Conservation (phyloP, 2,797 vertebrate species). For the Acipenser transmontanus region DNA sequence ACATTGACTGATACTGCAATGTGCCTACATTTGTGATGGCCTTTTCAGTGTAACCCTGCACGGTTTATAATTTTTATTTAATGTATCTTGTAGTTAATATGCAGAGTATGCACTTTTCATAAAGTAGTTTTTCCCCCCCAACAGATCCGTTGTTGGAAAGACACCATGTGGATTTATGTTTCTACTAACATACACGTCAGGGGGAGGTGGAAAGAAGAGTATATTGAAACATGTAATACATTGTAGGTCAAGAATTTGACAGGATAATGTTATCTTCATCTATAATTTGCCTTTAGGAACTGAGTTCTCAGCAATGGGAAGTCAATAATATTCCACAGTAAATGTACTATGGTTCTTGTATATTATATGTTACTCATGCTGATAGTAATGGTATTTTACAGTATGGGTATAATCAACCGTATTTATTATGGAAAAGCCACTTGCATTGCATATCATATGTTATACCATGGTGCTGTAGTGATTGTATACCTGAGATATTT, state of each 20-base stretch:
- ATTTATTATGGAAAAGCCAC: conserved; percentile 69
- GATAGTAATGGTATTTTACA: conserved; percentile 46
- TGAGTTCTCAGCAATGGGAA: conserved; percentile 47
- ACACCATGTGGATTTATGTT: conserved; percentile 38
- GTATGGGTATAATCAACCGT: conserved; percentile 49
- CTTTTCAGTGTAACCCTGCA: conserved; percentile 72
- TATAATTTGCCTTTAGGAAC: conserved; percentile 43
- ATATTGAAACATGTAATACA: conserved; percentile 38
- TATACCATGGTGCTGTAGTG: conserved; percentile 64
- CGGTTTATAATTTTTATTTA: conserved; percentile 77
- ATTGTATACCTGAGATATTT: conserved; percentile 50
- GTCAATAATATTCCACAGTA: conserved; percentile 17
- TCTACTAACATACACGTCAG: conserved; percentile 28
- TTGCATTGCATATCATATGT: conserved; percentile 46
- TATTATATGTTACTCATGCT: conserved; percentile 38
- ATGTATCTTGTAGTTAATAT: conserved; percentile 83
- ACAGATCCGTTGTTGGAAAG: conserved; percentile 38
- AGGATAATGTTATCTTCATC: conserved; percentile 34
- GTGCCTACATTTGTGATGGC: conserved; percentile 88
- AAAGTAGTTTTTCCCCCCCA: conserved; percentile 43
- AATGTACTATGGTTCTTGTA: conserved; percentile 48
- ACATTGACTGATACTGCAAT: conserved; percentile 69
- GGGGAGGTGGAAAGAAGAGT: conserved; percentile 37
- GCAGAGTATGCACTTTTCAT: conserved; percentile 72
- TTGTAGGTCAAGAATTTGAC: conserved; percentile 41